Percentiles rank a stretch among this genome's conserved stretches.
These are phyloP conservation scores for Apostichopus japonicus DNA, from an alignment of 35 echinoderm and acorn worm genomes.

Conservation along the genomic window DNA sequence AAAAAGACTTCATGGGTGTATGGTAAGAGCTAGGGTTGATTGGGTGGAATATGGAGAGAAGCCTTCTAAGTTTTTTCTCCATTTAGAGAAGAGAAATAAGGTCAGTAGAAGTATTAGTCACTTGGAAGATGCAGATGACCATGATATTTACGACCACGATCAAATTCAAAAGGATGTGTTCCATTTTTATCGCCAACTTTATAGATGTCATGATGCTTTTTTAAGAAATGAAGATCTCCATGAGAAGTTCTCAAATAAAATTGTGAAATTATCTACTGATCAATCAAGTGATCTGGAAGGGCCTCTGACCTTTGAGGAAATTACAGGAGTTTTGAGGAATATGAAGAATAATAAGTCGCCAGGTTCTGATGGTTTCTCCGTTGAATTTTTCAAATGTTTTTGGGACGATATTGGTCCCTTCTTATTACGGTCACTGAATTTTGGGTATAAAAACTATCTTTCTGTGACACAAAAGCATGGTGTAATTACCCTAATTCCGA, in stretches of 20 bases:
- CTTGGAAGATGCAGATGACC: not conserved
- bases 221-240: not conserved
- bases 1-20: not conserved
- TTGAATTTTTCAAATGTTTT: constrained; percentile 7
- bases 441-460: not conserved
- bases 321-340: not conserved
- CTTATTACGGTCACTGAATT: not conserved
- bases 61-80: not conserved
- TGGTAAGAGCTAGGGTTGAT: not conserved
- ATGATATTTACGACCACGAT: not conserved
- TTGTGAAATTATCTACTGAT: not conserved
- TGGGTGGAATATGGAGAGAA: constrained; percentile 3
- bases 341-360: constrained; percentile 44
- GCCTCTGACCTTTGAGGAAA: not conserved
- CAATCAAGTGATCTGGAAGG: not conserved
- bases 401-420: not conserved
- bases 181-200: not conserved
- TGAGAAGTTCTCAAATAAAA: not conserved
- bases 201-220: not conserved
- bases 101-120: not conserved
- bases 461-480: constrained; percentile 22
- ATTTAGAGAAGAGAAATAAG: constrained; percentile 29
- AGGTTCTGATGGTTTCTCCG: constrained; percentile 1
- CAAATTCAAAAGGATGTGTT: not conserved
- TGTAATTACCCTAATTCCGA: not conserved